Conservation (phyloP, 2,797 vertebrate genomes). For the Hirundo rustica region DNA sequence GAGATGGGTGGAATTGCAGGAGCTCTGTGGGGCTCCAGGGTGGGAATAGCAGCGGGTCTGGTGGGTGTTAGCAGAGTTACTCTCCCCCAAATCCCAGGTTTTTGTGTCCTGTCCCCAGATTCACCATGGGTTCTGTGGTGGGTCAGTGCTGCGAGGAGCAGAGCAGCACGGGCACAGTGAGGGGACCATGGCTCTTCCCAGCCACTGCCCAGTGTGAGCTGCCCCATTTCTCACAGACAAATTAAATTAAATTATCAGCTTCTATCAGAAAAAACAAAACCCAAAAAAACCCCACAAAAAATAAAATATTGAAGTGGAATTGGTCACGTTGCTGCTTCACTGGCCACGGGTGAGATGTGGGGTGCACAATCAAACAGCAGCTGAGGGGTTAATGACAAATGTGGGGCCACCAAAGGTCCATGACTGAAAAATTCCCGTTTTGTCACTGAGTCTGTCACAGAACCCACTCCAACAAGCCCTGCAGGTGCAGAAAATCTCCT, state of each 20-base stretch:
- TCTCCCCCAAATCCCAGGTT: not conserved
- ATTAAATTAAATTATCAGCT: not conserved
- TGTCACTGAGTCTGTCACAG: not conserved
- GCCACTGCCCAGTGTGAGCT: not conserved
- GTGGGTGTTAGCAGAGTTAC: not conserved
- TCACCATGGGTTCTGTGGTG: not conserved
- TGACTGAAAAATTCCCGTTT: not conserved
- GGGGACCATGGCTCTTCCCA: not conserved
- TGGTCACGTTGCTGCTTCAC: accelerated
- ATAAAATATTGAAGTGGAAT: accelerated
- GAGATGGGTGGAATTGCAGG: not conserved
- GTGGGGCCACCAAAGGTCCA: not conserved
- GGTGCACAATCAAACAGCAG: not conserved
- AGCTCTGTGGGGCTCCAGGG: accelerated
- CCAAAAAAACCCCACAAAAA: not conserved
- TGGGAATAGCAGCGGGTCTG: accelerated
- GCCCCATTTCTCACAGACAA: not conserved
- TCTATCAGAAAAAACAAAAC: not conserved
- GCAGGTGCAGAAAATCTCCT: not conserved
- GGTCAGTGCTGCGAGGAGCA: accelerated
- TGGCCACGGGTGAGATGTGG: not conserved
- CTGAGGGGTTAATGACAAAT: not conserved
- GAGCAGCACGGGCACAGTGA: not conserved
- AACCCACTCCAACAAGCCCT: not conserved
- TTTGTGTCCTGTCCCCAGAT: not conserved